Percentiles rank a stretch among this genome's conserved stretches.
phyloP scores from a whole-genome alignment of 1,140 invertebrate genomes.

The Eupristina koningsbergeri region DNA sequence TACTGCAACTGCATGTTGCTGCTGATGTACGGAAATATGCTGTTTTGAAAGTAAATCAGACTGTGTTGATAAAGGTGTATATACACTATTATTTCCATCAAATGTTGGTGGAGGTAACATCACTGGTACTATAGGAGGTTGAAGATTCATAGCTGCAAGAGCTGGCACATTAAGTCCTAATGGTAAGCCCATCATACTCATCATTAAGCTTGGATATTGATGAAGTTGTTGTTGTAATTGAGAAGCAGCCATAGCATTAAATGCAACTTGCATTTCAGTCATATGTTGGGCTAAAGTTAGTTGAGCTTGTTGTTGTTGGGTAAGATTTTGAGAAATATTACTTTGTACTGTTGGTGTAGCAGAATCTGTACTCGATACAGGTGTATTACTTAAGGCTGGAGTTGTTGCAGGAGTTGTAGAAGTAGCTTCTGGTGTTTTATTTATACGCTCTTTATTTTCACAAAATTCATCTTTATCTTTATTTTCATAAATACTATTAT shows the following conservation, averaged over 20 bases:
- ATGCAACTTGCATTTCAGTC: slow-evolving; percentile 87
- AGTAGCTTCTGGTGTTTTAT: slow-evolving; percentile 73
- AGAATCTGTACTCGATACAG: slow-evolving; percentile 77
- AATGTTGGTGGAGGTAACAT: slow-evolving; percentile 89
- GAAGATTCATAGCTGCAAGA: slow-evolving; percentile 89
- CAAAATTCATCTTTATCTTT: slow-evolving; percentile 75
- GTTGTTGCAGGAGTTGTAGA: slow-evolving; percentile 79
- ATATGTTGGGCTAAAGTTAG: slow-evolving; percentile 84
- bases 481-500: slow-evolving; percentile 66
- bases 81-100: slow-evolving; percentile 74
- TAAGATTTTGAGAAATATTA: slow-evolving; percentile 71
- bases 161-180: slow-evolving; percentile 88
- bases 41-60: slow-evolving; percentile 79
- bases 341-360: slow-evolving; percentile 71
- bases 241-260: slow-evolving; percentile 85
- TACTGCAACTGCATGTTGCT: slow-evolving; percentile 33
- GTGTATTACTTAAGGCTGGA: slow-evolving; percentile 76
- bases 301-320: slow-evolving; percentile 68
- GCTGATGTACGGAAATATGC: slow-evolving; percentile 77
- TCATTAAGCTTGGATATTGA: slow-evolving; percentile 72
- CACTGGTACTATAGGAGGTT: slow-evolving; percentile 89
- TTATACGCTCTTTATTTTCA: slow-evolving; percentile 67
- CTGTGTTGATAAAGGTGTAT: slow-evolving; percentile 72
- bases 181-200: slow-evolving; percentile 86
- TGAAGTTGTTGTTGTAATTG: slow-evolving; percentile 89